phyloP scores from a whole-genome alignment of 2,888 invertebrate genomes.

The Machimus rusticus region DNA sequence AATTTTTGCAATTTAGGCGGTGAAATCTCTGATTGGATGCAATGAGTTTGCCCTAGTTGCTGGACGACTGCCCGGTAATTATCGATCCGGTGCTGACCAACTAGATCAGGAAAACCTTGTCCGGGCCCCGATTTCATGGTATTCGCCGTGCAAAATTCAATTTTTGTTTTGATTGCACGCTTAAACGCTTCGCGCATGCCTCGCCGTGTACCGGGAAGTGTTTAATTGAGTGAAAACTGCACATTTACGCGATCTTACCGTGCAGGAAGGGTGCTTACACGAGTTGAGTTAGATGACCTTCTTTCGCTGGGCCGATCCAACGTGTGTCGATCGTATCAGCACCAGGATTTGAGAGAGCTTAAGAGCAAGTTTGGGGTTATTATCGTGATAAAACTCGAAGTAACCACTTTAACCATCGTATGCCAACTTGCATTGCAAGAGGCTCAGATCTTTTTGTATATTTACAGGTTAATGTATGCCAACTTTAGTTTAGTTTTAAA shows the following conservation, averaged over 20 bases:
- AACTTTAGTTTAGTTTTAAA: neutral
- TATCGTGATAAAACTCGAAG: neutral
- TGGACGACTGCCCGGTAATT: conserved; percentile 12
- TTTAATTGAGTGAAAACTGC: conserved; percentile 33
- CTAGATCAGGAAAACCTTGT: conserved; percentile 30
- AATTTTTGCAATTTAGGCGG: conserved; percentile 36
- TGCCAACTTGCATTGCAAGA: neutral
- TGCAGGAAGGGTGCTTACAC: neutral
- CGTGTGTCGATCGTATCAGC: neutral
- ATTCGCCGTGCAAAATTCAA: conserved; percentile 5
- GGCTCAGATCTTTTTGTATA: neutral
- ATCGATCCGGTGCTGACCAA: conserved; percentile 32
- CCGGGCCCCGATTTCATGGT: neutral
- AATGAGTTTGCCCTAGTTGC: conserved; percentile 37
- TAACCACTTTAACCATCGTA: neutral
- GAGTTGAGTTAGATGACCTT: conserved; percentile 14
- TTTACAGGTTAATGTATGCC: neutral
- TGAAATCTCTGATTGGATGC: conserved; percentile 39
- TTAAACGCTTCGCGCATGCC: conserved; percentile 6
- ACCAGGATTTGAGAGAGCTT: neutral
- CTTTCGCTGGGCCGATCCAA: neutral
- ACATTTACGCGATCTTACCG: neutral
- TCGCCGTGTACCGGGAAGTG: neutral
- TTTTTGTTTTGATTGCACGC: conserved; percentile 22
- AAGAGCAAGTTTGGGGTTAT: neutral